phyloP scores from a whole-genome alignment of 2,113 vertebrate genomes.

The Alethe diademata region DNA sequence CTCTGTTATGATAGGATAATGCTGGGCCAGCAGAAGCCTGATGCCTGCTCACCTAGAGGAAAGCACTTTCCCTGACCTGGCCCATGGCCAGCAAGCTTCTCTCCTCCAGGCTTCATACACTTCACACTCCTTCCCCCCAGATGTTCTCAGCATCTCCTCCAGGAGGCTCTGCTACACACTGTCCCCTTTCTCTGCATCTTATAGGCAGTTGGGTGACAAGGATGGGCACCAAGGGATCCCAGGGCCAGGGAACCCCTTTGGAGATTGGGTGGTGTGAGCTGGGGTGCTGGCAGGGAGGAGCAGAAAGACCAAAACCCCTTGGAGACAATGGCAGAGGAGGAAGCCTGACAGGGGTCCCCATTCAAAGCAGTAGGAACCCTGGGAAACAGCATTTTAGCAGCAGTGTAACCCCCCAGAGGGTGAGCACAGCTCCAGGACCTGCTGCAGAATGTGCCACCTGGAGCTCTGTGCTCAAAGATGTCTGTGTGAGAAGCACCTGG shows the following conservation, averaged over 20 bases:
- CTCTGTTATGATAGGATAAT: neutral
- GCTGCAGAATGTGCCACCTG: neutral
- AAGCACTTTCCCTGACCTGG: neutral
- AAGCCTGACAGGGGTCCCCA: accelerated
- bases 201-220: neutral
- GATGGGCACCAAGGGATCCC: neutral
- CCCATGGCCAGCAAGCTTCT: neutral
- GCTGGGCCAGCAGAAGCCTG: neutral
- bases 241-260: neutral
- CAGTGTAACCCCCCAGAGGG: neutral
- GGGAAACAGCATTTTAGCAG: neutral
- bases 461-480: neutral
- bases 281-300: neutral
- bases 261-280: neutral
- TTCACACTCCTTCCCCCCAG: accelerated
- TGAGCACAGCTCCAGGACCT: neutral
- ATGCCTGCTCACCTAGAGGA: neutral
- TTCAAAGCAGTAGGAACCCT: neutral
- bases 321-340: neutral
- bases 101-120: neutral
- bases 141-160: neutral
- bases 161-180: accelerated
- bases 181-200: neutral
- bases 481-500: neutral
- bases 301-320: neutral